These are phyloP conservation scores for Melinaea marsaeus DNA, from an alignment of 2,888 invertebrate species.

Conservation along the genomic window DNA sequence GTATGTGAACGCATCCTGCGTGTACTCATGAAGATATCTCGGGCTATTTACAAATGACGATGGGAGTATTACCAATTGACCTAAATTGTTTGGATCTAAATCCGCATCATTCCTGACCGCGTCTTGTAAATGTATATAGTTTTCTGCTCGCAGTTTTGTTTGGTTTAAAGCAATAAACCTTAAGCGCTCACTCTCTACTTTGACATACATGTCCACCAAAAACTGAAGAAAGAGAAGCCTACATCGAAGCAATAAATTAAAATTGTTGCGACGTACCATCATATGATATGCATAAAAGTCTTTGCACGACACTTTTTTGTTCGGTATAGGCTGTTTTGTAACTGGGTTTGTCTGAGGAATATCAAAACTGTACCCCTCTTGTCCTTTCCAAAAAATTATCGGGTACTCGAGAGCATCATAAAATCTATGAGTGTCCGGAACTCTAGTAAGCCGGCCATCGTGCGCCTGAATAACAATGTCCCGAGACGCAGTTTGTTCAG, in stretches of 20 bases:
- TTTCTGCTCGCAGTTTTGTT: conserved; percentile 36
- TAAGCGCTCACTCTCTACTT: conserved; percentile 44
- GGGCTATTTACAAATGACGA: conserved; percentile 40
- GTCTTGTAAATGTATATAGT: conserved; percentile 37
- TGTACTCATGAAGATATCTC: conserved; percentile 38
- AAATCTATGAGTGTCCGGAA: conserved; percentile 42
- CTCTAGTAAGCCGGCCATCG: conserved; percentile 35
- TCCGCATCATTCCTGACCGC: conserved; percentile 35
- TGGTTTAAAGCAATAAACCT: conserved; percentile 42
- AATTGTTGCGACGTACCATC: conserved; percentile 21
- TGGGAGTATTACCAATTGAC: conserved; percentile 37
- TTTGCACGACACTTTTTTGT: conserved; percentile 38
- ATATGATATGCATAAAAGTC: conserved; percentile 29
- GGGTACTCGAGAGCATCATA: conserved; percentile 52
- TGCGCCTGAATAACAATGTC: conserved; percentile 37
- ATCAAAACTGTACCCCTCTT: conserved; percentile 40
- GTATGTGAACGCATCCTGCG: conserved; percentile 40
- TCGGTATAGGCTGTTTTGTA: conserved; percentile 24
- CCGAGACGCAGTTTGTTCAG: conserved; percentile 31
- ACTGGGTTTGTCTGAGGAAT: conserved; percentile 34
- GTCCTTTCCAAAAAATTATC: conserved; percentile 42
- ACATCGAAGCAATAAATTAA: conserved; percentile 11
- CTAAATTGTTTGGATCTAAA: conserved; percentile 32
- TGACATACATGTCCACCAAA: conserved; percentile 35
- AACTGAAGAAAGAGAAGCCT: conserved; percentile 25